Base-by-base conservation (phyloP, 1,140 invertebrate species). In the Dreissena polymorpha region DNA sequence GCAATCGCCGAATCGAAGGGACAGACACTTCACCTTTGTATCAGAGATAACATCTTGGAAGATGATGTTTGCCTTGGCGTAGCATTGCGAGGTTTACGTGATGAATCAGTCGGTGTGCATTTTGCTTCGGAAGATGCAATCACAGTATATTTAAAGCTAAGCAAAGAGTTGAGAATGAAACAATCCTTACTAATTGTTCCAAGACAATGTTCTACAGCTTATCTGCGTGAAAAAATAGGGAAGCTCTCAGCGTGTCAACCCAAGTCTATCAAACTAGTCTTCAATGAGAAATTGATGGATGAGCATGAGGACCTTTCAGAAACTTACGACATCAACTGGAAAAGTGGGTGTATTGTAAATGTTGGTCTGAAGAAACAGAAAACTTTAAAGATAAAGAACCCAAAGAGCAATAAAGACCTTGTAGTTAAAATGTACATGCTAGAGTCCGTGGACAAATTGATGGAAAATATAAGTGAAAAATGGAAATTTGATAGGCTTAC, bases 401-500 rank as follows among this genome's bases (percentile, higher is more conserved):
- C 76, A 60, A 69, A 14, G 10, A 21, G 53, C 12, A 23, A 25
- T 29, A 51, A 60, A 5, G 76, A 78, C 18, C 49, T 53, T 53
- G 39, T 65, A 53, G 68, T 78, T 27, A 65, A 78, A 69, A 78
- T 78, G 76, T 78, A 70, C 50, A 78, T 78, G 76, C 76, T 78
- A 0, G 65, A 78, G 8, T 65, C 76, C 14, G 76, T 78, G 14
- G 27, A 53, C 18, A 53, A 55, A 2, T 53, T 78, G 76, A 78
- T 69, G 50, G 53, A 27, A 27, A 69, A 78, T 25, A 21, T 78
- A 18, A 53, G 64, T 27, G 23, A 69, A 49, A 27, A 27, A 55
- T 78, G 76, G 76, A 63, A 63, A n/a, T 49, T 78, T 50, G 29
- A 69, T 5, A n/a, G 50, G 23, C 67, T 69, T 27, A 50, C 68